Evolutionary conservation across 1,140 invertebrate species (phyloP).

Genomic region (Heterodera carotae): DNA sequence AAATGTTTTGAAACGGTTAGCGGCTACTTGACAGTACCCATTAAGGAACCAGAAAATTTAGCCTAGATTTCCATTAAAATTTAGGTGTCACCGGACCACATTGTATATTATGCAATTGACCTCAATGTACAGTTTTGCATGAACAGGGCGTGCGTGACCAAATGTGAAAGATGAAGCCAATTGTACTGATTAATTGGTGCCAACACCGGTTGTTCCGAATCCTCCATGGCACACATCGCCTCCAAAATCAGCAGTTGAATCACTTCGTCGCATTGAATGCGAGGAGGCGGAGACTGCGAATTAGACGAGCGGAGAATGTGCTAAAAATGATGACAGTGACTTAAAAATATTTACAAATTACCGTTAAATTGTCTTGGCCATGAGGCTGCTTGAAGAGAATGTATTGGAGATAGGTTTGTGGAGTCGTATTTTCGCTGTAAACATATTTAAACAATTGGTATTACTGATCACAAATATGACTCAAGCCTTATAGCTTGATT

Average conservation of each 20-base stretch:
- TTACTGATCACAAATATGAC: too few relatives aligned
- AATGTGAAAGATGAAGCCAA: constrained; percentile 48
- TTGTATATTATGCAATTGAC: too few relatives aligned
- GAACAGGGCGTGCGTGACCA: constrained; percentile 46
- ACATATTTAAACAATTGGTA: constrained; percentile 3
- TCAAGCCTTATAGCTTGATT: too few relatives aligned
- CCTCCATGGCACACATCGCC: constrained; percentile 54
- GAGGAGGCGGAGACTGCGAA: constrained; percentile 2
- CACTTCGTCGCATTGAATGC: constrained; percentile 46
- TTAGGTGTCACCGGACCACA: not conserved
- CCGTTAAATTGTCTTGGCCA: constrained; percentile 45
- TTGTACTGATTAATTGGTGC: constrained; percentile 49
- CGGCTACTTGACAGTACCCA: too few relatives aligned
- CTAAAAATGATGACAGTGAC: constrained; percentile 7
- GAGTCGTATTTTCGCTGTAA: constrained; percentile 35
- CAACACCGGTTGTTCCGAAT: constrained; percentile 35
- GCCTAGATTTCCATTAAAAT: not conserved
- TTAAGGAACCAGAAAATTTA: too few relatives aligned
- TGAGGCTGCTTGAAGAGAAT: constrained; percentile 51
- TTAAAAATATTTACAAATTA: constrained; percentile 23
- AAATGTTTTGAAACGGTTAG: too few relatives aligned
- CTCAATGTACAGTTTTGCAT: constrained; percentile 34
- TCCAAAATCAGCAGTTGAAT: constrained; percentile 51
- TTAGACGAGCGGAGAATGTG: constrained; percentile 28
- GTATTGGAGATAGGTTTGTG: constrained; percentile 53